A percentile compares a stretch with the other conserved stretches of the same genome.
Conservation (phyloP, 2,113 vertebrate species). For the Melanocharis versteri region DNA sequence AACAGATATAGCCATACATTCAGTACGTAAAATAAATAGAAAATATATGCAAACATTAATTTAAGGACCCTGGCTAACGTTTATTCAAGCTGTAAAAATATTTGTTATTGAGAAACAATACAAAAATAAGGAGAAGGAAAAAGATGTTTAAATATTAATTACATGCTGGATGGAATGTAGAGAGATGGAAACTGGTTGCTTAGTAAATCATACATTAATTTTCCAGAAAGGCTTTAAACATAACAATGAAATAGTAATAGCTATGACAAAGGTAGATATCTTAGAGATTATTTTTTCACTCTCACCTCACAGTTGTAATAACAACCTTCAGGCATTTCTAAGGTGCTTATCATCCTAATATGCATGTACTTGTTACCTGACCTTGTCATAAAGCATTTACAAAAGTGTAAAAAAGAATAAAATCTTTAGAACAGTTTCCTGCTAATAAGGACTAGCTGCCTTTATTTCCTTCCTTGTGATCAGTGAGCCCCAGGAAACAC, state of each 20-base stretch:
- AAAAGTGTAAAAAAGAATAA: constrained; percentile 4
- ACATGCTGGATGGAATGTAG: not conserved
- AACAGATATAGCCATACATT: not conserved
- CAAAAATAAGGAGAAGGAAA: not conserved
- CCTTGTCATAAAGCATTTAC: constrained; percentile 12
- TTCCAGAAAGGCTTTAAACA: not conserved
- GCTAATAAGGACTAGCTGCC: constrained; percentile 1
- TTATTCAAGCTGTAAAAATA: constrained; percentile 45
- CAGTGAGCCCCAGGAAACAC: constrained; percentile 7
- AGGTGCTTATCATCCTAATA: not conserved
- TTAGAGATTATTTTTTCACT: not conserved
- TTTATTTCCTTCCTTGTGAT: constrained; percentile 22
- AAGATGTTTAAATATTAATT: constrained; percentile 57
- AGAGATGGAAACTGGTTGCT: not conserved
- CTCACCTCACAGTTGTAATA: not conserved
- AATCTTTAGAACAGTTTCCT: constrained; percentile 22
- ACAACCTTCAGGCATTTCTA: not conserved
- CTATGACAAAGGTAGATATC: not conserved
- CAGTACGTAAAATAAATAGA: not conserved
- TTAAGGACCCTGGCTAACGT: constrained; percentile 1
- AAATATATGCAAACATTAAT: constrained; percentile 33
- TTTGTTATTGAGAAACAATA: constrained; percentile 47
- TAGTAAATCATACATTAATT: constrained; percentile 31
- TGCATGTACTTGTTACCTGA: not conserved
- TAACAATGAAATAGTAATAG: constrained; percentile 11